Evolutionary conservation across 2,113 vertebrate genomes (phyloP).

Genomic region (Delphinapterus leucas): DNA sequence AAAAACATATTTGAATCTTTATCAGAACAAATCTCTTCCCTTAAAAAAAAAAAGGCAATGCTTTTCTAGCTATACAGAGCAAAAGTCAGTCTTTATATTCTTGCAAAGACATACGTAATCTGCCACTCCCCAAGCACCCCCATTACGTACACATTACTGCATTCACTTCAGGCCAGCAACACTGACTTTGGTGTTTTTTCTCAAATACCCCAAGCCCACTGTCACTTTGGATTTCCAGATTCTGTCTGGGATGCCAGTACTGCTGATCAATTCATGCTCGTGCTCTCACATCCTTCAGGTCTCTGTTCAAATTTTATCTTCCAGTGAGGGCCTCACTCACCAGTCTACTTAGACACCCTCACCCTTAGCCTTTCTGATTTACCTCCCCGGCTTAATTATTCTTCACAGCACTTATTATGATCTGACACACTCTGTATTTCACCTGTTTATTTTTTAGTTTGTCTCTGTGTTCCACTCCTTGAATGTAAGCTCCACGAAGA

Average conservation of each 20-base stretch:
- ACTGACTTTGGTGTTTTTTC: background rate
- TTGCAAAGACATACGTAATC: background rate
- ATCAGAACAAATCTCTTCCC: background rate
- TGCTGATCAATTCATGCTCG: accelerated
- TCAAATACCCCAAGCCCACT: background rate
- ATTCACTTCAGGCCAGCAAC: background rate
- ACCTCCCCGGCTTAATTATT: background rate
- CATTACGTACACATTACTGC: background rate
- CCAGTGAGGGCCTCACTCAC: background rate
- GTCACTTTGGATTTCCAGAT: background rate
- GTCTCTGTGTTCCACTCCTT: background rate
- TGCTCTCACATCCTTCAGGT: background rate
- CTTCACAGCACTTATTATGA: background rate
- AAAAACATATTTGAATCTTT: background rate
- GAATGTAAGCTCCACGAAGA: background rate
- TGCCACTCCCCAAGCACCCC: too few relatives aligned
- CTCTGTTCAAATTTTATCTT: background rate
- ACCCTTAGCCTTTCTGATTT: background rate
- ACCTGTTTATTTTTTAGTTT: background rate
- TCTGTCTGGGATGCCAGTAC: background rate
- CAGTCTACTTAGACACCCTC: background rate
- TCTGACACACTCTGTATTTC: background rate
- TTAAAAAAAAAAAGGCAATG: background rate
- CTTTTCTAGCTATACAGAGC: background rate
- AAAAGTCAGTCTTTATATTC: background rate